These are phyloP conservation scores for Sprattus sprattus DNA, from an alignment of 2,113 vertebrate species.

Conservation along the genomic window DNA sequence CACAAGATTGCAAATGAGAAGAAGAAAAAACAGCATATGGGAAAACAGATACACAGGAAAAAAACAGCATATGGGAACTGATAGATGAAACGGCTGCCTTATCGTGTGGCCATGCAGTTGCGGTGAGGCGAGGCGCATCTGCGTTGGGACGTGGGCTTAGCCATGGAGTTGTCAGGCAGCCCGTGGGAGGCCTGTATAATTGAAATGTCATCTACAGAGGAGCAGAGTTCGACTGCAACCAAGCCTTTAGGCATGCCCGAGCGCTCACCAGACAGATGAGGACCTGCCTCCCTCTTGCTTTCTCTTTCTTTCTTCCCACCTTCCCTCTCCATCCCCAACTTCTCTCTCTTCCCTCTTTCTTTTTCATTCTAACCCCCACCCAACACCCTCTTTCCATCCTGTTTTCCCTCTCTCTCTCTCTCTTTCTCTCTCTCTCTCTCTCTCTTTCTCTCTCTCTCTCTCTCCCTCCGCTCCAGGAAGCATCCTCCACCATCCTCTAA, in stretches of 20 bases:
- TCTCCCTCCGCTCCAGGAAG: constrained; percentile 29
- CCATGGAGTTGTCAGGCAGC: constrained; percentile 55
- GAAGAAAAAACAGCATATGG: not conserved
- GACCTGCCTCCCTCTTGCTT: constrained; percentile 50
- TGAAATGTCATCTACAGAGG: constrained; percentile 75
- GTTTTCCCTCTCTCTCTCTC: not conserved
- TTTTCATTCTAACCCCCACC: not conserved
- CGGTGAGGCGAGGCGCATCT: not conserved
- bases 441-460: not conserved
- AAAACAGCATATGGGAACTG: not conserved
- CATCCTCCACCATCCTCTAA: constrained; percentile 43
- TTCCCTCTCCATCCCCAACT: constrained; percentile 11
- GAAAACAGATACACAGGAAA: not conserved
- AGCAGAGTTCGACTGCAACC: constrained; percentile 66
- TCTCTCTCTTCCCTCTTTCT: not conserved
- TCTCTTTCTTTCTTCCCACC: constrained; percentile 54
- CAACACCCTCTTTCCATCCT: not conserved
- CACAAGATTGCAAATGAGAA: not conserved
- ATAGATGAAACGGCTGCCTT: not conserved
- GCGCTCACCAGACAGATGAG: constrained; percentile 68
- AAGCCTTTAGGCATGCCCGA: constrained; percentile 71
- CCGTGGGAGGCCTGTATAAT: constrained; percentile 70
- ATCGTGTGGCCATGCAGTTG: not conserved
- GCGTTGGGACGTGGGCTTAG: not conserved
- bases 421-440: not conserved